These are phyloP conservation scores for Chloroceryle aenea DNA, from an alignment of 2,113 vertebrate genomes.

Conservation along the genomic window DNA sequence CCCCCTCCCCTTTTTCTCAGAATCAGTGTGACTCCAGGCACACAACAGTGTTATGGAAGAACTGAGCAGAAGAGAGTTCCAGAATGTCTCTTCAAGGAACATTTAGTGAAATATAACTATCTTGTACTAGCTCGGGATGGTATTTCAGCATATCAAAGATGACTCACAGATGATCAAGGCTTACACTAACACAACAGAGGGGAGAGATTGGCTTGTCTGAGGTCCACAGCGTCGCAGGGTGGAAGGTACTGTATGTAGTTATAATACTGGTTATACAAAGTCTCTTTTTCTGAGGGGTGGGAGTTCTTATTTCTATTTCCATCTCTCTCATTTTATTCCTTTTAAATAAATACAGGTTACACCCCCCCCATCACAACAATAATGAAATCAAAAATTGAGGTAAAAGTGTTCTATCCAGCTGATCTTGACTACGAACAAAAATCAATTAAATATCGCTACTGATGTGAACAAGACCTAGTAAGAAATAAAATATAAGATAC, in stretches of 20 bases:
- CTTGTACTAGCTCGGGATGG: neutral
- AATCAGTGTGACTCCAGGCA: neutral
- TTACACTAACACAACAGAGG: neutral
- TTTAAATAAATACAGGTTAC: slow-evolving; percentile 29
- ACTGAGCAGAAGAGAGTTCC: neutral
- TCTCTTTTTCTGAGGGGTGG: neutral
- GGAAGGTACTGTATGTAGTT: slow-evolving; percentile 18
- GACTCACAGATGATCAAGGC: neutral
- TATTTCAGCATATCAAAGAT: neutral
- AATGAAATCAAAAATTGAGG: slow-evolving; percentile 76
- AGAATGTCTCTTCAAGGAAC: neutral
- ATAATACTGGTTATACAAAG: slow-evolving; percentile 24
- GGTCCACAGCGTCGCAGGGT: slow-evolving; percentile 31
- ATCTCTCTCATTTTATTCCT: neutral
- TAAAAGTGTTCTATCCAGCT: slow-evolving; percentile 78
- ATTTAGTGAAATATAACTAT: neutral
- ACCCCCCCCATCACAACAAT: slow-evolving; percentile 22
- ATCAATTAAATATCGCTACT: slow-evolving; percentile 57
- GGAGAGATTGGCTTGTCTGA: slow-evolving; percentile 50
- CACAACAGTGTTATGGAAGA: neutral
- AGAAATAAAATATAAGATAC: slow-evolving; percentile 37
- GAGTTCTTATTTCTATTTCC: neutral
- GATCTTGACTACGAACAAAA: slow-evolving; percentile 49
- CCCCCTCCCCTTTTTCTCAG: neutral
- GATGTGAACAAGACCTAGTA: slow-evolving; percentile 20